A percentile compares a stretch with the other conserved stretches of the same genome.
These are phyloP conservation scores for Geopemphigus sp. DNA, from an alignment of 1,140 invertebrate species.

Conservation along the genomic window DNA sequence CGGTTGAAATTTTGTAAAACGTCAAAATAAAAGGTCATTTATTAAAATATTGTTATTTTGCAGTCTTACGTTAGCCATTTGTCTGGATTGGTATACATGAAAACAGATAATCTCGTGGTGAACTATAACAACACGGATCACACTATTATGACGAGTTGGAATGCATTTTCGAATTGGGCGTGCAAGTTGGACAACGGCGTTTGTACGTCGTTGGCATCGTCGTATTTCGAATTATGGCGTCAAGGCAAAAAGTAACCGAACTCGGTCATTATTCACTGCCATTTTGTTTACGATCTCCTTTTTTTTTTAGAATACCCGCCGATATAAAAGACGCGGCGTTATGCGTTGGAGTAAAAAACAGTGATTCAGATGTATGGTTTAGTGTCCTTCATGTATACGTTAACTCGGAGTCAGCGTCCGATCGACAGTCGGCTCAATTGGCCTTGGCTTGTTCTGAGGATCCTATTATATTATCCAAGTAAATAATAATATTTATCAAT, in stretches of 20 bases:
- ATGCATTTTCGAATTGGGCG: slow-evolving; percentile 24
- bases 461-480: slow-evolving; percentile 33
- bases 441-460: slow-evolving; percentile 50
- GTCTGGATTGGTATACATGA: background rate
- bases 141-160: background rate
- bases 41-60: too few relatives aligned
- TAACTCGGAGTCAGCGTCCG: slow-evolving; percentile 36
- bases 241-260: background rate
- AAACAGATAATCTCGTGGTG: background rate
- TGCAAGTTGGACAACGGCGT: background rate
- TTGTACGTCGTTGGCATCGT: background rate
- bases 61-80: slow-evolving; percentile 4
- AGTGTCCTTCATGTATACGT: slow-evolving; percentile 43
- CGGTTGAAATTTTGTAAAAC: too few relatives aligned
- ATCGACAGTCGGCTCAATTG: slow-evolving; percentile 35
- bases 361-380: slow-evolving; percentile 29
- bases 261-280: too few relatives aligned
- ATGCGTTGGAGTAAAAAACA: slow-evolving; percentile 47
- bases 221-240: background rate
- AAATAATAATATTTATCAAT: too few relatives aligned
- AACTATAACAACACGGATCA: background rate
- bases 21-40: too few relatives aligned
- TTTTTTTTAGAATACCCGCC: slow-evolving; percentile 30
- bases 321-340: slow-evolving; percentile 49
- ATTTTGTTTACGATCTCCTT: too few relatives aligned